Base-by-base conservation (phyloP, 1,140 invertebrate genomes). In the Penaeus chinensis region DNA sequence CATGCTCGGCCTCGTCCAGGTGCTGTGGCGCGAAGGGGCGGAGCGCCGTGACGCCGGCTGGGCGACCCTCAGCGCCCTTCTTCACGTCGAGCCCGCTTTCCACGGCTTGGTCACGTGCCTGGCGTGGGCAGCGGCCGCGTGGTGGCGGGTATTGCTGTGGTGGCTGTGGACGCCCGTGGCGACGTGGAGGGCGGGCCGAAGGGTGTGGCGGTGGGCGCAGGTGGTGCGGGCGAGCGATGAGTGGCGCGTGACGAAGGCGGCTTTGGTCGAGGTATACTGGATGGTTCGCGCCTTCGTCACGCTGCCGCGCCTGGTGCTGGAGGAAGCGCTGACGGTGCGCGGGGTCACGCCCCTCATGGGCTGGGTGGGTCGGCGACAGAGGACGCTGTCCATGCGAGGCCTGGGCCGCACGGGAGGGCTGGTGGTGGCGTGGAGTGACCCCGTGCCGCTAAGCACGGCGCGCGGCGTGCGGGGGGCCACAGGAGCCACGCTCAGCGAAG, bases 351-450 rank as follows among this genome's bases (percentile, higher is more conserved):
- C 89, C 3, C 79, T 90, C 11, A 71, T 85, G 61, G 83, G 84
- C 27, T 90, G 87, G 84, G 63, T 79, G 18, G 82, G 86, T 11
- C 63, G 63, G n/a, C 84, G 85, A 42, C 84, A 78, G 24, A 66
- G 84, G 42, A 66, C 37, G 32, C 84, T 69, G 47, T 85, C 84
- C 61, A 27, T 42, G 37, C 60, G 86, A 60, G 80, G 86, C 13
- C 61, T 74, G n/a, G 80, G 78, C 1, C 78, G 79, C 22, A 61
- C 27, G 18, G 65, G 82, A 13, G 81, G 85, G 0, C 47, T 86
- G 65, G 76, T 78, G 16, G 71, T 90, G 37, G 84, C 89, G 3
- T 90, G 89, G 89, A 89, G 89, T 61, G 89, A 90, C 37, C 79
- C 84, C 11, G 80, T 86, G 10, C 84, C 89, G 7, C 65, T 89